Conservation (phyloP, 1,140 invertebrate species). For the Neodiprion fabricii region DNA sequence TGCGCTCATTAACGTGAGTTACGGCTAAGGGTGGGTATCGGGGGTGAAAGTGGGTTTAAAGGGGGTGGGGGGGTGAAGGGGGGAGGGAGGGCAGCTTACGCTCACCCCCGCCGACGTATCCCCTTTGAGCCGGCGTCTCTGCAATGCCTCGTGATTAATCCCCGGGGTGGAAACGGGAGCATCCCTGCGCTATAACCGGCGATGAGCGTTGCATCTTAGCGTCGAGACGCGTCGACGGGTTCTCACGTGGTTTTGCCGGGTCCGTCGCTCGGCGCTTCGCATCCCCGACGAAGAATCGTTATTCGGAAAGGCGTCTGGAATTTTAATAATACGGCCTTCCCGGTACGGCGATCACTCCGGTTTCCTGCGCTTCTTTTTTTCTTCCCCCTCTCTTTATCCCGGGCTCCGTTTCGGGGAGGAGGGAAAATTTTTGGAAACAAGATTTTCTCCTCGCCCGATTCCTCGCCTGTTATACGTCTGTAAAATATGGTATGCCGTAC, state of each 20-base stretch:
- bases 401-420: conserved; percentile 26
- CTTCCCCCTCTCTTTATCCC: conserved; percentile 22
- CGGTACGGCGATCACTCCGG: not conserved
- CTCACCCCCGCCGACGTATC: conserved; percentile 32
- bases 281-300: conserved; percentile 38
- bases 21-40: conserved; percentile 31
- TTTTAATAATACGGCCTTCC: conserved; percentile 48
- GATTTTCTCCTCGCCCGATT: not conserved
- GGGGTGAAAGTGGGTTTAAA: not conserved
- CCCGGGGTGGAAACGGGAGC: conserved; percentile 42
- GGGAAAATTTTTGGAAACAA: conserved; percentile 9
- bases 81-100: not conserved
- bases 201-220: conserved; percentile 21
- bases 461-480: too few relatives aligned
- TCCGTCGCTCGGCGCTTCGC: conserved; percentile 25
- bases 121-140: conserved; percentile 47
- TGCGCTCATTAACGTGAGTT: conserved; percentile 51
- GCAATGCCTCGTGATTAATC: conserved; percentile 58
- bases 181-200: conserved; percentile 38
- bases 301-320: conserved; percentile 45
- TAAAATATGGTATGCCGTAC: too few relatives aligned
- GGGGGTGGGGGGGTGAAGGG: not conserved
- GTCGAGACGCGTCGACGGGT: conserved; percentile 7
- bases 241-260: conserved; percentile 28
- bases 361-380: not conserved